A percentile compares a stretch with the other conserved stretches of the same genome.
phyloP scores from a whole-genome alignment of 2,797 vertebrate species.

The Pseudochirops corinnae region DNA sequence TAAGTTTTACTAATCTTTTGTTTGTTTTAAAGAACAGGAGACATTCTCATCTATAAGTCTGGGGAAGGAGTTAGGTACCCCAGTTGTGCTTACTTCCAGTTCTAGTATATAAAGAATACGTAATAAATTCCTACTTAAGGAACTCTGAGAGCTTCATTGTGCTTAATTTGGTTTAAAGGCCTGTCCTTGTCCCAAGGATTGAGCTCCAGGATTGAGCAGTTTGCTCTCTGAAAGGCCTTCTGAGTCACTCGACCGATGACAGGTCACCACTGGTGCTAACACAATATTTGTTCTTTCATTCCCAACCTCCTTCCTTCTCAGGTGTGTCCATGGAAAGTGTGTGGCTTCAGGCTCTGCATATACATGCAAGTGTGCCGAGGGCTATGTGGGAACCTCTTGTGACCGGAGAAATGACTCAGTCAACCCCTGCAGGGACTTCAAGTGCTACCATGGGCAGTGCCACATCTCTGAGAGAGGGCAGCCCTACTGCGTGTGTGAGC shows the following conservation, averaged over 20 bases:
- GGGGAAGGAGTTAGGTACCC: not conserved
- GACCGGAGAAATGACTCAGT: constrained; percentile 90
- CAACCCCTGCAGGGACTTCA: constrained; percentile 89
- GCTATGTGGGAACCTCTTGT: constrained; percentile 91
- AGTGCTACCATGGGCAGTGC: constrained; percentile 94
- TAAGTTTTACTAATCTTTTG: not conserved
- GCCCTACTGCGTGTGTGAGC: constrained; percentile 91
- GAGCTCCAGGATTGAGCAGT: not conserved
- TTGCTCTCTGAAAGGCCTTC: not conserved
- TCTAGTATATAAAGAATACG: not conserved
- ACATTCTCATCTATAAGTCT: not conserved
- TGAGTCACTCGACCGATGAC: no score
- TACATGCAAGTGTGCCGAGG: constrained; percentile 92
- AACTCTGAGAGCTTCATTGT: not conserved
- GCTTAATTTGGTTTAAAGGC: not conserved
- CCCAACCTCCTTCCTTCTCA: constrained; percentile 77
- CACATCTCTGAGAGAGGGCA: constrained; percentile 89
- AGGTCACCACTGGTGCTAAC: not conserved
- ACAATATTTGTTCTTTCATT: not conserved
- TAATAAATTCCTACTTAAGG: not conserved
- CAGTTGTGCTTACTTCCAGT: not conserved
- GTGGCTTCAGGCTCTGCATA: constrained; percentile 87
- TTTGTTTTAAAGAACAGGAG: not conserved
- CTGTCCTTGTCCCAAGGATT: not conserved
- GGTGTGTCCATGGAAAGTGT: constrained; percentile 93